phyloP scores from a whole-genome alignment of 2,888 invertebrate species.

The Orthosia incerta region DNA sequence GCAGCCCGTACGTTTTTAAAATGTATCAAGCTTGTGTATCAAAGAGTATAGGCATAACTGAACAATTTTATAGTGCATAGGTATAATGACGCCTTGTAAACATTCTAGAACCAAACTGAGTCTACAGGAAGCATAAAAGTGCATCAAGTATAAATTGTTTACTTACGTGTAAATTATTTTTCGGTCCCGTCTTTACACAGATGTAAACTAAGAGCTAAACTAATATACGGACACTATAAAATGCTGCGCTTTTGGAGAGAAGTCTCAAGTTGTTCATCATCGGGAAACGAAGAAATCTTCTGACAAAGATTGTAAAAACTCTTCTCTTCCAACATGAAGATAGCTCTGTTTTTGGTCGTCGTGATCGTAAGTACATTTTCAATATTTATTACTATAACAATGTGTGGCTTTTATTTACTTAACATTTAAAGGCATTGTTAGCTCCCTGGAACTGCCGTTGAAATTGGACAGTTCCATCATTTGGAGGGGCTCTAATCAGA shows the following conservation, averaged over 20 bases:
- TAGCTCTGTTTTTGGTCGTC: slow-evolving; percentile 2
- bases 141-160: neutral
- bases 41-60: too few species aligned
- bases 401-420: neutral
- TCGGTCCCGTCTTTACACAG: slow-evolving; percentile 2
- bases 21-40: too few species aligned
- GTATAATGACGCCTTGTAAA: slow-evolving; percentile 6
- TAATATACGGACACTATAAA: slow-evolving; percentile 39
- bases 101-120: neutral
- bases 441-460: too few species aligned
- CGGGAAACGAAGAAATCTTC: slow-evolving; percentile 12
- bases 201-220: slow-evolving; percentile 6
- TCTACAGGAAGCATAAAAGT: slow-evolving; percentile 21
- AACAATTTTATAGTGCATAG: neutral
- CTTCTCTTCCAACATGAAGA: slow-evolving; percentile 22
- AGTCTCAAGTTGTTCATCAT: slow-evolving; percentile 23
- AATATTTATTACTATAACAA: neutral
- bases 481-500: too few species aligned
- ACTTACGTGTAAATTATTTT: slow-evolving; percentile 5
- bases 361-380: slow-evolving; percentile 32
- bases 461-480: too few species aligned
- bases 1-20: too few species aligned
- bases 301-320: slow-evolving; percentile 5
- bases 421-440: too few species aligned
- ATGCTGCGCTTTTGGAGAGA: slow-evolving; percentile 12